Percentiles rank a stretch among this genome's conserved stretches.
These are phyloP conservation scores for Ylistrum balloti DNA, from an alignment of 1,140 invertebrate species.

Conservation along the genomic window DNA sequence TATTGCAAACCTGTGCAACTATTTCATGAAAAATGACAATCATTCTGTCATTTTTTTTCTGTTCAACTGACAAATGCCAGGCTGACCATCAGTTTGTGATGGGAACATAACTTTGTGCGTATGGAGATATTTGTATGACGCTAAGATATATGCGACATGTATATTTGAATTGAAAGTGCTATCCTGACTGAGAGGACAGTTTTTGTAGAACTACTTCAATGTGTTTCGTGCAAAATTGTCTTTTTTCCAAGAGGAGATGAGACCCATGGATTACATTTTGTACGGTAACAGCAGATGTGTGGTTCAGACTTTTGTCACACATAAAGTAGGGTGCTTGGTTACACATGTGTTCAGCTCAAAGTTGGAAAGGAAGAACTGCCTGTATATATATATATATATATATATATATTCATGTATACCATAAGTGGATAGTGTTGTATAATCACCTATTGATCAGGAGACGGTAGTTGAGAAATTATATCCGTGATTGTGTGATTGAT, in stretches of 20 bases:
- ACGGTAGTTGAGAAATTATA: not conserved
- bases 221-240: not conserved
- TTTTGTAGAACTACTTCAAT: not conserved
- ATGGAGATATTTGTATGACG: not conserved
- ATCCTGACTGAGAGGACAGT: not conserved
- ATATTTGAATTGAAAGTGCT: not conserved
- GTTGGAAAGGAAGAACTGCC: not conserved
- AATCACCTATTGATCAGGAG: not conserved
- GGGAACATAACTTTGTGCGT: not conserved
- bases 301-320: not conserved
- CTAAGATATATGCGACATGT: not conserved
- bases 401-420: not conserved
- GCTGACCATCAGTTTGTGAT: not conserved
- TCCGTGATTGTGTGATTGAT: not conserved
- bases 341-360: constrained; percentile 33
- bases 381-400: not conserved
- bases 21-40: not conserved
- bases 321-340: constrained; percentile 6
- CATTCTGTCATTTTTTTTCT: not conserved
- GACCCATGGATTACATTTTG: not conserved
- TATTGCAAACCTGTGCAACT: not conserved
- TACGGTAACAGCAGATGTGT: too few species aligned
- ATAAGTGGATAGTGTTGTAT: not conserved
- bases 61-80: not conserved
- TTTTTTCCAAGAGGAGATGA: not conserved